These are phyloP conservation scores for Exocentrus adspersus DNA, from an alignment of 2,888 invertebrate species.

Conservation along the genomic window DNA sequence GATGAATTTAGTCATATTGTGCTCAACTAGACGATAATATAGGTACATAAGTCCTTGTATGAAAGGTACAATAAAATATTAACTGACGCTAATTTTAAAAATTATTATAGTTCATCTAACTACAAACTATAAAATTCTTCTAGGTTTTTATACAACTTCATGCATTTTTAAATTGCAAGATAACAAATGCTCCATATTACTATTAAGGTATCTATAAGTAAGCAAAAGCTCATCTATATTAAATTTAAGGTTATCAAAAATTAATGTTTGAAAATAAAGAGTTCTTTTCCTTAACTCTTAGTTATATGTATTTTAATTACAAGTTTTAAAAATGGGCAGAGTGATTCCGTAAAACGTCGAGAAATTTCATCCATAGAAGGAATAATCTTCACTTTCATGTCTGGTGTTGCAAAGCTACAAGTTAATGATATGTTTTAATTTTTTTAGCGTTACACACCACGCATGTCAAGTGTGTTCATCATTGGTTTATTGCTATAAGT, in stretches of 20 bases:
- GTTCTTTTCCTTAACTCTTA: conserved; percentile 41
- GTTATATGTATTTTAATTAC: conserved; percentile 26
- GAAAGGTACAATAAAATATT: conserved; percentile 54
- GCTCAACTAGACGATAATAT: conserved; percentile 44
- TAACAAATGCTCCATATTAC: conserved; percentile 59
- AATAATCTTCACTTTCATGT: conserved; percentile 43
- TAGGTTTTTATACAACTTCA: conserved; percentile 51
- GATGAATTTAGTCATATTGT: conserved; percentile 31
- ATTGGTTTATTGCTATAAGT: conserved; percentile 63
- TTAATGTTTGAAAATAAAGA: conserved; percentile 47
- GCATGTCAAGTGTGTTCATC: conserved; percentile 45
- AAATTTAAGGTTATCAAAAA: conserved; percentile 51
- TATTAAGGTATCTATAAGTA: conserved; percentile 51
- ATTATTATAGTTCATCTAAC: conserved; percentile 32
- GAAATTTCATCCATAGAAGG: conserved; percentile 22
- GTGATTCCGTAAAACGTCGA: conserved; percentile 35
- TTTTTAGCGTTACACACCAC: conserved; percentile 47
- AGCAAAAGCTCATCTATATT: conserved; percentile 57
- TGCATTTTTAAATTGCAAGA: conserved; percentile 58
- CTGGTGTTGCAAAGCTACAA: conserved; percentile 50
- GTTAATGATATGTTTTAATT: conserved; percentile 56
- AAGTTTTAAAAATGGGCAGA: conserved; percentile 43
- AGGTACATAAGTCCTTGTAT: conserved; percentile 51
- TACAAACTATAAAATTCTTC: conserved; percentile 50
- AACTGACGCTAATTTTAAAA: conserved; percentile 39